phyloP scores from a whole-genome alignment of 2,888 invertebrate species.

The Phragmatobia fuliginosa region DNA sequence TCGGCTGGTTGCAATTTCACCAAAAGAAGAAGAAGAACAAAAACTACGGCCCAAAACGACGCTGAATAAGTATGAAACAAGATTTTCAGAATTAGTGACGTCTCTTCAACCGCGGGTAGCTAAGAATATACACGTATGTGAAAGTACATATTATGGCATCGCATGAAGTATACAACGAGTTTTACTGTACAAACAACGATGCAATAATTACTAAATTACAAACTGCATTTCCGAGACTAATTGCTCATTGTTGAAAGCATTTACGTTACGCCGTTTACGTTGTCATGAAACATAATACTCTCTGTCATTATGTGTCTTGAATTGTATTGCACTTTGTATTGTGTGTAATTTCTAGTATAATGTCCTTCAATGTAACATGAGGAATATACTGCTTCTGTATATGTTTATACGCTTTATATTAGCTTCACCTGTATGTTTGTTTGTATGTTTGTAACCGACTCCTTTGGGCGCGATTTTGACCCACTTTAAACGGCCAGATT shows the following conservation, averaged over 20 bases:
- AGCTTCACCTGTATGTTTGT: too few species aligned
- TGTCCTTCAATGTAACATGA: background rate
- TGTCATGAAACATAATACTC: conserved; percentile 5
- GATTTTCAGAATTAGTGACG: too few species aligned
- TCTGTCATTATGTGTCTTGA: conserved; percentile 6
- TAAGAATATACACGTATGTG: too few species aligned
- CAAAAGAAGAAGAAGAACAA: too few species aligned
- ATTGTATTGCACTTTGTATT: conserved; percentile 2
- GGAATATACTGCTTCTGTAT: background rate
- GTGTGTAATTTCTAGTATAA: conserved; percentile 6
- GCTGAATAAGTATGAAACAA: too few species aligned
- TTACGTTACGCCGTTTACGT: background rate
- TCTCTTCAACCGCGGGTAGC: too few species aligned
- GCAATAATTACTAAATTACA: background rate
- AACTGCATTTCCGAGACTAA: background rate
- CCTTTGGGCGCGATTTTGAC: too few species aligned
- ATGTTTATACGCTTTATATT: background rate
- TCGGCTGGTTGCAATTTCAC: too few species aligned
- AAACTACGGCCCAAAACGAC: too few species aligned
- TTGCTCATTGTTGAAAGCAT: background rate
- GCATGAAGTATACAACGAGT: background rate
- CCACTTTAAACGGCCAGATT: too few species aligned
- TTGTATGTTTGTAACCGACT: too few species aligned
- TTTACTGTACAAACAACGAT: background rate
- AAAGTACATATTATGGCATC: too few species aligned